Conservation (phyloP, 2,113 vertebrate species). For the Osmerus eperlanus region DNA sequence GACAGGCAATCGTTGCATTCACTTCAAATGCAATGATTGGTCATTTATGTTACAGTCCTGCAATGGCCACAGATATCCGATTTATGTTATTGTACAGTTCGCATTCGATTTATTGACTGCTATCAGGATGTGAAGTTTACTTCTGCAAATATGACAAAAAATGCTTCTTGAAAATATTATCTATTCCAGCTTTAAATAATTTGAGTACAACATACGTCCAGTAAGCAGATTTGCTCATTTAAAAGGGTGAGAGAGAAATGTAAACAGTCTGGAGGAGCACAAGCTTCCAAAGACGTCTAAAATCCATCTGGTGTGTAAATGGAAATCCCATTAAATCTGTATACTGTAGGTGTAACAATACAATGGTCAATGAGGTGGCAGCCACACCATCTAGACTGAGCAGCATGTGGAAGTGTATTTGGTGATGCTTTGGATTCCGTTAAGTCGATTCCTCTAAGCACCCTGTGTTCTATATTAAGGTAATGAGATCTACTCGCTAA, state of each 20-base stretch:
- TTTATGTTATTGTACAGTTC: too few relatives aligned
- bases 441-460: conserved; percentile 39
- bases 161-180: too few relatives aligned
- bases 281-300: background rate
- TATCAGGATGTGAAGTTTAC: too few relatives aligned
- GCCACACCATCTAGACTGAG: background rate
- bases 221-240: background rate
- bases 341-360: conserved; percentile 4
- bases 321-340: conserved; percentile 28
- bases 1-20: too few relatives aligned
- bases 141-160: too few relatives aligned
- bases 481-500: conserved; percentile 57
- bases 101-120: too few relatives aligned
- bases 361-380: conserved; percentile 3
- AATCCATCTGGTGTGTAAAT: conserved; percentile 2
- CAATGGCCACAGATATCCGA: too few relatives aligned
- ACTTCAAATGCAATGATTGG: too few relatives aligned
- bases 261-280: background rate
- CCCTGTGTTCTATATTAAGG: conserved; percentile 41
- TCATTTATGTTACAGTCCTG: too few relatives aligned
- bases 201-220: background rate
- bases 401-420: background rate
- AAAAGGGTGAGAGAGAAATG: background rate
- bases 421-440: conserved; percentile 49
- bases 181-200: too few relatives aligned